Evolutionary conservation across 2,888 invertebrate genomes (phyloP).

Genomic region (Gnatocerus cornutus): DNA sequence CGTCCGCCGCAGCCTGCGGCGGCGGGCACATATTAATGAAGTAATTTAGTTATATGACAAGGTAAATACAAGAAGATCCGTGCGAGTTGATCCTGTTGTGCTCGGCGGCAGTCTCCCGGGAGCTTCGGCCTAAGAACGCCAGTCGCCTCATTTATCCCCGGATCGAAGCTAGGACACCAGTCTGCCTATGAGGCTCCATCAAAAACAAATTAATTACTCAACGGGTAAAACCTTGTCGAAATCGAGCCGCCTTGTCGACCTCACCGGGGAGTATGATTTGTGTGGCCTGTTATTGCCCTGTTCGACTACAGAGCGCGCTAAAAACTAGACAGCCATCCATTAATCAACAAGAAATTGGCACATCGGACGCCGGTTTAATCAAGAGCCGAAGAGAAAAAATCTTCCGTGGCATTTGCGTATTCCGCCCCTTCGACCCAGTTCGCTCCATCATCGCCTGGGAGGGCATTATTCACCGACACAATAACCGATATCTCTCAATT

Average conservation of each 20-base stretch:
- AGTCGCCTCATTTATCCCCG: conserved; percentile 66
- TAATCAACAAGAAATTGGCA: conserved; percentile 49
- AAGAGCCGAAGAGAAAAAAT: conserved; percentile 7
- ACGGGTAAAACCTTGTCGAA: conserved; percentile 67
- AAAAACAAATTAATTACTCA: conserved; percentile 70
- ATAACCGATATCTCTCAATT: conserved; percentile 33
- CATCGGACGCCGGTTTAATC: conserved; percentile 31
- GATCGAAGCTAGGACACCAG: conserved; percentile 54
- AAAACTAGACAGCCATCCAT: conserved; percentile 49
- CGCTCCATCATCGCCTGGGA: conserved; percentile 29
- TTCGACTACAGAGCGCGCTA: conserved; percentile 43
- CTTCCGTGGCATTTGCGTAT: not conserved
- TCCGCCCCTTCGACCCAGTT: conserved; percentile 7
- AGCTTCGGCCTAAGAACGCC: conserved; percentile 68
- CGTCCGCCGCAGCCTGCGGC: conserved; percentile 30
- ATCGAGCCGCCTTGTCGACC: conserved; percentile 67
- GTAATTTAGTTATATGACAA: conserved; percentile 71
- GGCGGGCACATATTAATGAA: conserved; percentile 61
- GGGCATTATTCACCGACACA: conserved; percentile 33
- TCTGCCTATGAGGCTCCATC: conserved; percentile 65
- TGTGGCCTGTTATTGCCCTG: conserved; percentile 59
- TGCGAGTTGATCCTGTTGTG: conserved; percentile 68
- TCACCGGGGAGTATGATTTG: conserved; percentile 67
- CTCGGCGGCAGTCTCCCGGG: conserved; percentile 63
- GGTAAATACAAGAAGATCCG: conserved; percentile 70